Evolutionary conservation across 2,113 vertebrate genomes (phyloP).

Genomic region (Romanogobio albipinnatus): DNA sequence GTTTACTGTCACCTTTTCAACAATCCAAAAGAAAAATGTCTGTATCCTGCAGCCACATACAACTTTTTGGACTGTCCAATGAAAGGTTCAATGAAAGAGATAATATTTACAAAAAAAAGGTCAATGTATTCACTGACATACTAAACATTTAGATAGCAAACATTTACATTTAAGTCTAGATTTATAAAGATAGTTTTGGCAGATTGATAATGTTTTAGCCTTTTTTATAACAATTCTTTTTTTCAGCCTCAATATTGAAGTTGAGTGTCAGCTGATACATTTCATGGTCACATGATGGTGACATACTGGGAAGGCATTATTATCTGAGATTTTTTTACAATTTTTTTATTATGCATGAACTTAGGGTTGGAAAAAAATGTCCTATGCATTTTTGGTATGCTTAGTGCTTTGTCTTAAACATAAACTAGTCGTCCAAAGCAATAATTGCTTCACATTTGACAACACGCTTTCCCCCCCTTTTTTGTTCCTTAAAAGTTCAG

Average conservation of each 20-base stretch:
- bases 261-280: not conserved
- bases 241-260: not conserved
- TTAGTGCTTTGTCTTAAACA: not conserved
- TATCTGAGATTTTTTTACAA: not conserved
- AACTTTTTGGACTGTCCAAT: too few species aligned
- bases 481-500: too few species aligned
- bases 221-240: not conserved
- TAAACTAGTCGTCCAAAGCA: not conserved
- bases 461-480: too few species aligned
- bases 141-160: too few species aligned
- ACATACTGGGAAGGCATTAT: not conserved
- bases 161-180: too few species aligned
- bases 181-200: not conserved
- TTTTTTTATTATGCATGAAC: not conserved
- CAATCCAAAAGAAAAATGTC: too few species aligned
- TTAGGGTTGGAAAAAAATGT: not conserved
- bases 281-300: not conserved
- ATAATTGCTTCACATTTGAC: too few species aligned
- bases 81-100: too few species aligned
- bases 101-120: too few species aligned
- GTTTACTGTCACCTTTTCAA: too few species aligned
- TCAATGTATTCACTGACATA: too few species aligned
- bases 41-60: too few species aligned
- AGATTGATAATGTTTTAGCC: not conserved
- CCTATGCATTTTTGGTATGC: not conserved